Base-by-base conservation (phyloP, 2,797 vertebrate genomes). In the Rhinichthys osculus region DNA sequence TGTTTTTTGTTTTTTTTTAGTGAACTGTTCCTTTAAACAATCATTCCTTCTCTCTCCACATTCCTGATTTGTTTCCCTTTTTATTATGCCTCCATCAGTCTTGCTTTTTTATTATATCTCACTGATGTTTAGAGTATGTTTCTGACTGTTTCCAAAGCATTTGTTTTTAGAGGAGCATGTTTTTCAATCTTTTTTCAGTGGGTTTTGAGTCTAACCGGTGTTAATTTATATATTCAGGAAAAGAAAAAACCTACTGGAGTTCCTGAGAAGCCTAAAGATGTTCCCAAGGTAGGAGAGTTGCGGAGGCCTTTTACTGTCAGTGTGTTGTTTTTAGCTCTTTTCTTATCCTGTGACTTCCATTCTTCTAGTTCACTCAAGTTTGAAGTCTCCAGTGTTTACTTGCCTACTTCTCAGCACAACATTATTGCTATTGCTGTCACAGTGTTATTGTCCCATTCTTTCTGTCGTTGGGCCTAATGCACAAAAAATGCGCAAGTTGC, bases 241-340 rank as follows among this genome's bases (percentile, higher is more conserved):
- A 90, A 90, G 86, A 90, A 86, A 42, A 69, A 30, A 1, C 77
- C 83, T 52, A 54, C 84, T n/a, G 86, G 64, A 72, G 27, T 52
- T 81, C 87, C 87, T 10, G 87, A 89, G 30, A 90, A 90, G 38
- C 87, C 90, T 27, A 85, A 87, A 70, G 78, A 89, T 30, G 78
- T 81, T 82, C 52, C 88, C 64, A 87, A 85, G 79, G 89, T 90
- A 86, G 72, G 72, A 1, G 54, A 71, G 21, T 35, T 82, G 10
- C 23, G 13, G n/a, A 21, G 54, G n/a, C 33, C 57, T 81, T 30
- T 54, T 38, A 35, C 57, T 6, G 7, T 38, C 38, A 64, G 19
- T 67, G 44, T 27, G 44, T 74, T 81, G 21, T 67, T 54, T 57
- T 14, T 10, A 71, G 62, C n/a, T 6, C 5, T 9, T 44, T 33